Base-by-base conservation (phyloP, 2,888 invertebrate species). In the Microchrysa polita region DNA sequence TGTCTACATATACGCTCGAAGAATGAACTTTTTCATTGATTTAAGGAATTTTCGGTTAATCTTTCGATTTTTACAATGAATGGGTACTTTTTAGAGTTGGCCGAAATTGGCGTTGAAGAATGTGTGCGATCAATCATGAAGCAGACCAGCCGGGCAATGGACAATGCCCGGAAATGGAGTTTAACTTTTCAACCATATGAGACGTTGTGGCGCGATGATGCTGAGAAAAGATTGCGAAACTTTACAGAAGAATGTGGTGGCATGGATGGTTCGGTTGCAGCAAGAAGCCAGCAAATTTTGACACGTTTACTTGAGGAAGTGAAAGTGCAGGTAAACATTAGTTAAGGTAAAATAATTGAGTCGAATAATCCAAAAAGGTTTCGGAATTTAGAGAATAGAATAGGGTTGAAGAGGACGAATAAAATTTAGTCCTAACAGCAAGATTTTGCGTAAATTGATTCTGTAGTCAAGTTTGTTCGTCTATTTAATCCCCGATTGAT, bases 141-240 rank as follows among this genome's bases (percentile, higher is more conserved):
- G 73, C 83, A 86, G 74, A 79, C 86, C 52, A 85, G 85, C 77
- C 74, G 74, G 18, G 82, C 80, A 2, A 80, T 83, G 69, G 80
- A 81, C 4, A 79, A 82, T 76, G 84, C 85, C 0, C 55, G 79
- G n/a, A 81, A 83, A 16, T 86, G 82, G 77, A 78, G 81, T 9
- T 81, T 82, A 75, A 80, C 86, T 80, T 92, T 90, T 79, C 89
- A 91, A 67, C 87, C 88, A 78, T 93, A 92, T 81, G 87, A 90
- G 0, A 91, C 91, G 79, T 83, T 95, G 16, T 96, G 95, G 95
- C 82, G 89, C 73, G 92, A 93, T 79, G 92, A 94, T 80, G 86
- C 91, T 52, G 88, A 91, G 73, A 90, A 92, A 79, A 91, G 90
- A 85, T 95, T 79, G 83, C 88, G 1, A 88, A 90, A 16, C 16